phyloP scores from a whole-genome alignment of 2,888 invertebrate species.

The Willowsia nigromaculata region DNA sequence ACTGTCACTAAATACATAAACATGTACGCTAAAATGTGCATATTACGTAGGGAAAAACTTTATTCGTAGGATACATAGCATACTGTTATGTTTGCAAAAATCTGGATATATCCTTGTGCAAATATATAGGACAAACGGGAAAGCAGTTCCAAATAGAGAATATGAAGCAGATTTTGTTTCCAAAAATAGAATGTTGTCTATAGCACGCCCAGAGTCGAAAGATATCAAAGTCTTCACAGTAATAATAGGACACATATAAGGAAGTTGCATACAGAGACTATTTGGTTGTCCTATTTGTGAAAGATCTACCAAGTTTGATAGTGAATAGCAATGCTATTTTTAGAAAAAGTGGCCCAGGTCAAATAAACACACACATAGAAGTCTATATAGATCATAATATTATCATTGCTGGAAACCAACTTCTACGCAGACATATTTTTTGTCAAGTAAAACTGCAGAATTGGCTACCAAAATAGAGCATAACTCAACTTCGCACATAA shows the following conservation, averaged over 20 bases:
- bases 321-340: background rate
- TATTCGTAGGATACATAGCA: background rate
- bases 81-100: background rate
- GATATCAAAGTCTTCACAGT: slow-evolving; percentile 32
- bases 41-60: no score
- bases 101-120: background rate
- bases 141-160: slow-evolving; percentile 58
- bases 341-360: slow-evolving; percentile 48
- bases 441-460: background rate
- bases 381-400: slow-evolving; percentile 42
- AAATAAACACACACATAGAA: slow-evolving; percentile 52
- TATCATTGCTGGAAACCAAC: background rate
- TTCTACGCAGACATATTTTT: background rate
- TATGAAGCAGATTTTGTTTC: slow-evolving; percentile 48
- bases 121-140: slow-evolving; percentile 1
- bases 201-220: slow-evolving; percentile 40
- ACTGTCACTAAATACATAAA: no score
- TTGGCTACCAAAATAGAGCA: slow-evolving; percentile 14
- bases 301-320: background rate
- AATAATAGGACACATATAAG: slow-evolving; percentile 50
- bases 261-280: background rate
- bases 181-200: slow-evolving; percentile 51
- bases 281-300: slow-evolving; percentile 13
- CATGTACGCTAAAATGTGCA: no score
- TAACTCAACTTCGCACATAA: background rate